phyloP scores from a whole-genome alignment of 2,113 vertebrate species.

The Glareola pratincola region DNA sequence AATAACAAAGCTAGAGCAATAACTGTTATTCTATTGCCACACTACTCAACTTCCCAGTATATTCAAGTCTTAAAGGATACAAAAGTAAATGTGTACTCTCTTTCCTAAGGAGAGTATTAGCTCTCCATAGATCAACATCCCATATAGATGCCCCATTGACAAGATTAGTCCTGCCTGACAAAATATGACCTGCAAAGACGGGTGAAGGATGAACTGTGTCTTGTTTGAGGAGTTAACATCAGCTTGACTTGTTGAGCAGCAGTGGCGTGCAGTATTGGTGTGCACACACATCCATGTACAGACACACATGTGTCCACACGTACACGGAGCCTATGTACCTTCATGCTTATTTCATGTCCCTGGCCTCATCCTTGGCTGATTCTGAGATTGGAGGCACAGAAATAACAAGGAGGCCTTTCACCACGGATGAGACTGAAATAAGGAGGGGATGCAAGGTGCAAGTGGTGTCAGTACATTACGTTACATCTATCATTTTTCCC shows the following conservation, averaged over 20 bases:
- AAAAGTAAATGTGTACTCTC: neutral
- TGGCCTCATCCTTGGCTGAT: neutral
- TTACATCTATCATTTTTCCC: neutral
- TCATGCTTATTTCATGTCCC: neutral
- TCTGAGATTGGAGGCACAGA: neutral
- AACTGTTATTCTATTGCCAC: neutral
- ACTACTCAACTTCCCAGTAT: neutral
- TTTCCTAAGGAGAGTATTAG: neutral
- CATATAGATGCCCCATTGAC: neutral
- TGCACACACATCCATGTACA: accelerated
- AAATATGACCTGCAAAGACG: neutral
- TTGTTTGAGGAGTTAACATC: neutral
- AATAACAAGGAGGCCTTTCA: neutral
- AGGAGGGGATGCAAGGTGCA: neutral
- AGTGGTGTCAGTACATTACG: neutral
- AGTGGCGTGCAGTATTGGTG: neutral
- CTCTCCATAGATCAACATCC: neutral
- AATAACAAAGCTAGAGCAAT: slow-evolving; percentile 21
- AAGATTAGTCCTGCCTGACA: neutral
- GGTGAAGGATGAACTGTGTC: neutral
- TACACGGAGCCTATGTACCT: neutral
- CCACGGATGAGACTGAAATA: neutral
- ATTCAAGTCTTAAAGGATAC: neutral
- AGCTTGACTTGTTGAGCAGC: neutral
- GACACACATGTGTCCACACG: neutral